These are phyloP conservation scores for Vipera ursinii DNA, from an alignment of 2,797 vertebrate genomes.

Conservation along the genomic window DNA sequence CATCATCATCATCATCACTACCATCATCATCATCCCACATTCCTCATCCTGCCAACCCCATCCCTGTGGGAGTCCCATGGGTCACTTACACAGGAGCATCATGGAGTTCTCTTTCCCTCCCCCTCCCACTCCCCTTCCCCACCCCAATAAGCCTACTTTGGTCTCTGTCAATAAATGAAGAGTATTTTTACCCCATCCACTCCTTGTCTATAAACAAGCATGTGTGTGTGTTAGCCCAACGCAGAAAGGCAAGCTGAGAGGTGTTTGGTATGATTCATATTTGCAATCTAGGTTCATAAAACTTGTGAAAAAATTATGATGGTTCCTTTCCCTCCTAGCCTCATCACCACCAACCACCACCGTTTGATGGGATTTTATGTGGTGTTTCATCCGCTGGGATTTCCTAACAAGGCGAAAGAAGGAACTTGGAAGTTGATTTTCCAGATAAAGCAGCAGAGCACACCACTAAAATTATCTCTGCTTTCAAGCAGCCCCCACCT, in stretches of 20 bases:
- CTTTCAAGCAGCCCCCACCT: constrained; percentile 33
- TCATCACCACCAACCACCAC: constrained; percentile 36
- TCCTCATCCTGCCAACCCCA: constrained; percentile 29
- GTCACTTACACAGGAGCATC: constrained; percentile 48
- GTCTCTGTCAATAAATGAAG: constrained; percentile 66
- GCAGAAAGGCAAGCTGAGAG: constrained; percentile 41
- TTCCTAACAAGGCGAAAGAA: constrained; percentile 60
- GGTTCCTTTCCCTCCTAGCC: constrained; percentile 28
- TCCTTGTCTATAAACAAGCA: background rate
- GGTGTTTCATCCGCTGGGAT: constrained; percentile 49
- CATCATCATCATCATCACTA: no score
- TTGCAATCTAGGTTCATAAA: background rate
- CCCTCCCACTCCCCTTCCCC: background rate
- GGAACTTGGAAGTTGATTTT: constrained; percentile 63
- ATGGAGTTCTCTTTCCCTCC: constrained; percentile 36
- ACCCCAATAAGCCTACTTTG: constrained; percentile 54
- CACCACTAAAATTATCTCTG: constrained; percentile 62
- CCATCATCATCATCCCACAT: constrained; percentile 29
- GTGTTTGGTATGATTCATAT: background rate
- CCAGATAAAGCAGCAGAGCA: constrained; percentile 62
- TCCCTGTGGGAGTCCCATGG: constrained; percentile 52
- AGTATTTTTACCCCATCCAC: background rate
- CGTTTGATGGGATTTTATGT: constrained; percentile 52
- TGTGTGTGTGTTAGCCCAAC: constrained; percentile 34
- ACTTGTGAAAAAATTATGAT: constrained; percentile 5